These are phyloP conservation scores for Apoderus coryli DNA, from an alignment of 2,888 invertebrate species.

Conservation along the genomic window DNA sequence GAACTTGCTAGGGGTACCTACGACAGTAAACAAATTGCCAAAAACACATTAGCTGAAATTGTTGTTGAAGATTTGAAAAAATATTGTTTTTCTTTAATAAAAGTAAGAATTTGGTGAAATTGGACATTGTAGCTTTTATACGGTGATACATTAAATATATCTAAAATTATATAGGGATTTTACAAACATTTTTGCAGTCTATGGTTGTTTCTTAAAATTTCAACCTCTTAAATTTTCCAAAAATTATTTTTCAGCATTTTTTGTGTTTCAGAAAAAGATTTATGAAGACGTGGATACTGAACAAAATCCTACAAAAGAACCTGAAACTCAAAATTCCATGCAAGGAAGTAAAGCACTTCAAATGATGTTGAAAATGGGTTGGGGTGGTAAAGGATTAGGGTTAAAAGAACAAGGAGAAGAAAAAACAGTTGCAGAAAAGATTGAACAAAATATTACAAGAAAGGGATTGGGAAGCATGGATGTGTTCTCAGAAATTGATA, in stretches of 20 bases:
- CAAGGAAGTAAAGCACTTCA: constrained; percentile 21
- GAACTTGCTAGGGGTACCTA: constrained; percentile 13
- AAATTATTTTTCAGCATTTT: no score
- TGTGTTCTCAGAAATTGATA: constrained; percentile 20
- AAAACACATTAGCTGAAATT: constrained; percentile 19
- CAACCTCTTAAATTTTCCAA: background rate
- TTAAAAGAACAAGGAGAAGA: constrained; percentile 22
- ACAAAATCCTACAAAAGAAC: constrained; percentile 10
- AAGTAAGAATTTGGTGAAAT: constrained; percentile 8
- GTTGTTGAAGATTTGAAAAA: constrained; percentile 19
- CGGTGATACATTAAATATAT: no score
- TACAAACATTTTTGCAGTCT: no score
- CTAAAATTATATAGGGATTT: no score
- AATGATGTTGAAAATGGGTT: constrained; percentile 26
- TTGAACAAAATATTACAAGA: constrained; percentile 21
- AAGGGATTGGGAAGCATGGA: constrained; percentile 19
- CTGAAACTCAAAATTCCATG: constrained; percentile 10
- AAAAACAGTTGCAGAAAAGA: constrained; percentile 20
- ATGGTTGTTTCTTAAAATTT: no score
- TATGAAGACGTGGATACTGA: constrained; percentile 21
- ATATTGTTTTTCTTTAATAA: constrained; percentile 21
- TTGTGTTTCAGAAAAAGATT: constrained; percentile 15
- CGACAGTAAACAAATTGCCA: constrained; percentile 16
- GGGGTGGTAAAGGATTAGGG: constrained; percentile 24
- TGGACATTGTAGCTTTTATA: no score